Evolutionary conservation across 2,113 vertebrate genomes (phyloP), one percentile per base, ranked within the genome.

Genomic region (Microcebus murinus): DNA sequence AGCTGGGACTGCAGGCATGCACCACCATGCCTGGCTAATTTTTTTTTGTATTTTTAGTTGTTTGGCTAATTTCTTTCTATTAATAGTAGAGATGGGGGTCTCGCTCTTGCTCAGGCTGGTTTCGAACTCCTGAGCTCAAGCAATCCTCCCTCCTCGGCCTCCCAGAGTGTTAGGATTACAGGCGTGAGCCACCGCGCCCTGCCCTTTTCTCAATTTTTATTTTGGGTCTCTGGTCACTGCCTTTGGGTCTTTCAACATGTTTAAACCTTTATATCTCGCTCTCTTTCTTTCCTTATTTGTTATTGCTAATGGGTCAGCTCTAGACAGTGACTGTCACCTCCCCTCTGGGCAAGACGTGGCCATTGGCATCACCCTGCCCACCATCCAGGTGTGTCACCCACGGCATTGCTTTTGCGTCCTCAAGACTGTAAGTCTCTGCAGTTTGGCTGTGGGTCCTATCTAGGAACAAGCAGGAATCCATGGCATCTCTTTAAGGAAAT

Each of bases 361-460:
- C 17, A 20, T 6, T 21, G 42, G 17, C 55, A 1, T 6, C 50
- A 2, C 8, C 3, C 57, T 14, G 0, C 23, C 92, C 23, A 3
- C 6, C 5, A 20, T 31, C 36, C 17, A 50, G 14, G 15, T 50
- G 18, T 50, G 39, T 36, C 55, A 34, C 7, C 87, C 29, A 17
- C 29, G 12, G 10, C n/a, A 3, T 21, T 27, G 36, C 39, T 55
- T 68, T 36, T 27, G 5, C 13, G 20, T 23, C 61, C 25, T 42
- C 89, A 3, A 2, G 4, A 20, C 3, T 7, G 29, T 11, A n/a
- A 80, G 76, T 17, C 55, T 68, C 23, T 3, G 65, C 13, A 34
- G 61, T 79, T 14, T 25, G 14, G 45, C 39, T 48, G 4, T 29
- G 68, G 6, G 3, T 61, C 50, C 36, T 65, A 48, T 45, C 65